phyloP scores from a whole-genome alignment of 2,888 invertebrate species.

The Scotopteryx bipunctaria region DNA sequence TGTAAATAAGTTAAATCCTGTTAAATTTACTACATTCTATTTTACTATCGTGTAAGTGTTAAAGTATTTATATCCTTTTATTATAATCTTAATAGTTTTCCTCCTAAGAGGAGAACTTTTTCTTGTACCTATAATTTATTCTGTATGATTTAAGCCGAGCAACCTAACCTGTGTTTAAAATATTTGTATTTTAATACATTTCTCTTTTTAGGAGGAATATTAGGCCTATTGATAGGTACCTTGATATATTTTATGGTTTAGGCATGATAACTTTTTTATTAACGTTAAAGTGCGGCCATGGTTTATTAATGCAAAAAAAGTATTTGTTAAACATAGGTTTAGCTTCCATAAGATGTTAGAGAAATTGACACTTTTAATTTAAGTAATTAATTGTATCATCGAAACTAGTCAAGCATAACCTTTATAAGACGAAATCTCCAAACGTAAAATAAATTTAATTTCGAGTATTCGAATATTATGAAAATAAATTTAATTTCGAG shows the following conservation, averaged over 20 bases:
- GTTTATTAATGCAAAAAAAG: constrained; percentile 21
- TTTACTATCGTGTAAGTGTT: constrained; percentile 80
- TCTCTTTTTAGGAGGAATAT: constrained; percentile 61
- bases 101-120: constrained; percentile 54
- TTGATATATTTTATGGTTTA: constrained; percentile 52
- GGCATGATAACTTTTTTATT: constrained; percentile 44
- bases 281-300: constrained; percentile 21
- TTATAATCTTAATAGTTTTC: constrained; percentile 62
- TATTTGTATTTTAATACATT: constrained; percentile 21
- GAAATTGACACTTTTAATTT: constrained; percentile 39
- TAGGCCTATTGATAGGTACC: constrained; percentile 68
- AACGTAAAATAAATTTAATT: too few relatives aligned
- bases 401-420: constrained; percentile 62
- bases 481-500: too few relatives aligned
- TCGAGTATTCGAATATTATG: too few relatives aligned
- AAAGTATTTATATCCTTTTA: constrained; percentile 76
- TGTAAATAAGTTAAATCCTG: constrained; percentile 82
- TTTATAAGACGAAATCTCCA: constrained; percentile 33
- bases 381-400: constrained; percentile 50
- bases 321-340: constrained; percentile 32
- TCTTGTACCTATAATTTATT: constrained; percentile 11
- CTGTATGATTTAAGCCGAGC: background rate
- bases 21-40: constrained; percentile 83
- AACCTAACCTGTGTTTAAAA: constrained; percentile 2
- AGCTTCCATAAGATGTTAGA: constrained; percentile 26